phyloP scores from a whole-genome alignment of 2,888 invertebrate genomes.

The Panopea generosa region DNA sequence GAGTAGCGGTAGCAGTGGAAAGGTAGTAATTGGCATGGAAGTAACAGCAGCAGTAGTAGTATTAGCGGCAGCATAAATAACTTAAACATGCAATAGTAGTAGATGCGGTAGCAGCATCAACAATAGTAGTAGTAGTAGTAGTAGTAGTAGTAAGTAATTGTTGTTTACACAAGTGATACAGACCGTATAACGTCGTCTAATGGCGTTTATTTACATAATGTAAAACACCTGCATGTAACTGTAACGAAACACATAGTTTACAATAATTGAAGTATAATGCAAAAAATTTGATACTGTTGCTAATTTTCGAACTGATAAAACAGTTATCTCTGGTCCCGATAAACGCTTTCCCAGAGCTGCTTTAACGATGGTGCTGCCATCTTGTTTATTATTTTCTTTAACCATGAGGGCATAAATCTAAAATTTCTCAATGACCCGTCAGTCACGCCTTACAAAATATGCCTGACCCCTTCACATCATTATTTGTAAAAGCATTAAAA shows the following conservation, averaged over 20 bases:
- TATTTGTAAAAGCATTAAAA: conserved; percentile 65
- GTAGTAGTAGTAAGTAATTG: no score
- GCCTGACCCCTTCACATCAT: conserved; percentile 54
- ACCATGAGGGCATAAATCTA: conserved; percentile 33
- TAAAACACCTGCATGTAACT: no score
- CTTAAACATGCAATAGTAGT: no score
- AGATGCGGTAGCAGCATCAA: no score
- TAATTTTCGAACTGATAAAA: neutral
- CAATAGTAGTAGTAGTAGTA: no score
- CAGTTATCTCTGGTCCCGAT: conserved; percentile 6
- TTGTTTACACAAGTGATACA: no score
- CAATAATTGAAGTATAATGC: conserved; percentile 9
- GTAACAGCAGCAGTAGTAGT: no score
- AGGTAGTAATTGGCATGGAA: no score
- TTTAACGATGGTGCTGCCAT: conserved; percentile 42
- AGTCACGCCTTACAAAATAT: conserved; percentile 49
- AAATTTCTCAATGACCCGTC: conserved; percentile 40
- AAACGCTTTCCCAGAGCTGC: conserved; percentile 42
- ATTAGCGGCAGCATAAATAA: no score
- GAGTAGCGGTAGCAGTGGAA: no score
- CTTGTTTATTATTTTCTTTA: conserved; percentile 41
- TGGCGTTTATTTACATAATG: no score
- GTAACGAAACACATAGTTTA: neutral
- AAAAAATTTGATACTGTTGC: conserved; percentile 17
- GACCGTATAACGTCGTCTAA: no score